Evolutionary conservation across 2,888 invertebrate species (phyloP).

Genomic region (Aleiodes testaceus): DNA sequence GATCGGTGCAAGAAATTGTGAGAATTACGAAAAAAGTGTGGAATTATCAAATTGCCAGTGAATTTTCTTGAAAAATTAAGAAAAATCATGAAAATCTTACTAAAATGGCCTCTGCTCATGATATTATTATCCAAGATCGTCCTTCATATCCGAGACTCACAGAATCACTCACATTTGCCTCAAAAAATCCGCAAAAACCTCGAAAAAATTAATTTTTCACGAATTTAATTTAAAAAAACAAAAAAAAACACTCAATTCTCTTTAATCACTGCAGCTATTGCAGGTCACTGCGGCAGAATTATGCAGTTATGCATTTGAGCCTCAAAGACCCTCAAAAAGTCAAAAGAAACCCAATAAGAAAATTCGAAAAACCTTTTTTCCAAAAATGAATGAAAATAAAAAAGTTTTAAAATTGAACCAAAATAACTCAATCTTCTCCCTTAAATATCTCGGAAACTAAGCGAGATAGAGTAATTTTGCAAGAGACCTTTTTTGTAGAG

Average conservation of each 20-base stretch:
- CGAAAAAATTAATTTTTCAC: background rate
- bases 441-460: no score
- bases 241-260: background rate
- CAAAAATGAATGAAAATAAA: no score
- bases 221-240: background rate
- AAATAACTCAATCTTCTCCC: no score
- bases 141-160: slow-evolving; percentile 48
- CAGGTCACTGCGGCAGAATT: slow-evolving; percentile 15
- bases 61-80: no score
- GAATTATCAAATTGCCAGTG: background rate
- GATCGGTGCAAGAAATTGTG: slow-evolving; percentile 24
- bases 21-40: background rate
- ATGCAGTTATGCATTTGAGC: background rate
- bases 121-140: slow-evolving; percentile 46
- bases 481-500: no score
- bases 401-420: no score
- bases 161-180: slow-evolving; percentile 29
- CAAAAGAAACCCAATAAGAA: background rate
- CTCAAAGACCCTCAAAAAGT: background rate
- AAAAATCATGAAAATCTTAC: slow-evolving; percentile 41
- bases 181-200: slow-evolving; percentile 24
- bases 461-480: no score
- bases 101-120: slow-evolving; percentile 53
- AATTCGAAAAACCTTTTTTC: no score
- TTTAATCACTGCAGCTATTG: slow-evolving; percentile 3